Evolutionary conservation across 2,113 vertebrate genomes (phyloP), one percentile per base, ranked within the genome.

Genomic region (Gila orcuttii): DNA sequence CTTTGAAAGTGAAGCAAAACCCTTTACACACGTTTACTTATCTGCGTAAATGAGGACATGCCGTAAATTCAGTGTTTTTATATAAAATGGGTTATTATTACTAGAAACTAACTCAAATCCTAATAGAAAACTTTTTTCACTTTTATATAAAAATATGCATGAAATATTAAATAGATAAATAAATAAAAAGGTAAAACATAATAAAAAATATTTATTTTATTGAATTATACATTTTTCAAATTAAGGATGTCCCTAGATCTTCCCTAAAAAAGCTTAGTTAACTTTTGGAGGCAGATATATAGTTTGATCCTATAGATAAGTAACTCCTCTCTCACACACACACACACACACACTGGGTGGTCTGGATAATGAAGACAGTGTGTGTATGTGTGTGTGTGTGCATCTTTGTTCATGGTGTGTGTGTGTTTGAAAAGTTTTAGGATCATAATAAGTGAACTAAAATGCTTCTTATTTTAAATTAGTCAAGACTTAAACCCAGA

Each of bases 311-410:
- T 42, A 39, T 23, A 73, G 69, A 73, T 79, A 59, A 59, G n/a
- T 77, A 33, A 52, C 50, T 21, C 23, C 55, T 47, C 36, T 25
- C 59, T 31, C 57, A 28, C 78, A 1, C 42, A 45, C 47, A 79
- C 78, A 82, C 45, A 73, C 68, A 79, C 76, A 86, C 85, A 86
- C 31, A 80, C 60, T 80, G 85, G 85, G 85, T 80, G 85, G 85
- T 80, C 85, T 80, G 3, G 23, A 86, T 64, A 80, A 68, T 80
- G 62, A 59, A 60, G 33, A 74, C 66, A 31, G 76, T 79, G 76
- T 69, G 31, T 42, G 76, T 71, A 1, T 39, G 36, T 42, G 7
- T 21, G 42, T 25, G 42, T 25, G 31, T 13, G 64, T 42, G 74
- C 21, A 39, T 85, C 59, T 82, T 68, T 82, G n/a, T 55, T 45